Percentiles rank a stretch among this genome's conserved stretches.
These are phyloP conservation scores for Otis tarda DNA, from an alignment of 2,113 vertebrate species.

Conservation along the genomic window DNA sequence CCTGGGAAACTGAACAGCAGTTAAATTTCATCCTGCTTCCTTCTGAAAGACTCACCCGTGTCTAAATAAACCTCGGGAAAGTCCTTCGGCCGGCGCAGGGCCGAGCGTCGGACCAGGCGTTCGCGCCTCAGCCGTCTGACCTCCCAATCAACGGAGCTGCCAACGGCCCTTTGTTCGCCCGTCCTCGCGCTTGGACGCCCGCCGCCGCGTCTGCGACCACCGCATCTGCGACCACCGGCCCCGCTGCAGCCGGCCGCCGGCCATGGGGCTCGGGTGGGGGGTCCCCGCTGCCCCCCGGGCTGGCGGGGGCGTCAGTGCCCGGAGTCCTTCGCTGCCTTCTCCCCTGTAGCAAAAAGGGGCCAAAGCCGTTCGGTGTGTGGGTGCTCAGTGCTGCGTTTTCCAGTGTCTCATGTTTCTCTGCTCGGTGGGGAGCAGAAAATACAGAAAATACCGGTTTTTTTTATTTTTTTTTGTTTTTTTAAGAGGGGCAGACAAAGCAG, in stretches of 20 bases:
- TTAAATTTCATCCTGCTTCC: background rate
- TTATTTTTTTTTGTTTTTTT: background rate
- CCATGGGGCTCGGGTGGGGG: background rate
- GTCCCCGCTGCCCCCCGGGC: background rate
- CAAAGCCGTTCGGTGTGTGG: rapidly evolving
- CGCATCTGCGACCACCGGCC: rapidly evolving
- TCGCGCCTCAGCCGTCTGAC: background rate
- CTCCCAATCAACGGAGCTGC: background rate
- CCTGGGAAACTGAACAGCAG: background rate
- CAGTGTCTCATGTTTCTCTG: background rate
- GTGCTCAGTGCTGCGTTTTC: background rate
- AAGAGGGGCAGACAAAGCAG: background rate
- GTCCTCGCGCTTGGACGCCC: background rate
- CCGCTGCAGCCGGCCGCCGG: background rate
- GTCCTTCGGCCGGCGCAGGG: background rate
- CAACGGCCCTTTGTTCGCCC: background rate
- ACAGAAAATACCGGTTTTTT: too few species aligned
- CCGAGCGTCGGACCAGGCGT: background rate
- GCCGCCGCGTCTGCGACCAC: background rate
- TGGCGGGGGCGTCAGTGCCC: background rate
- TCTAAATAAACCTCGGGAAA: background rate
- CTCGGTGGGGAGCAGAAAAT: background rate
- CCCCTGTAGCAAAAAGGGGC: background rate
- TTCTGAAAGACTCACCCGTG: background rate
- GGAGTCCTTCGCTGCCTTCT: background rate